Conservation (phyloP, 2,888 invertebrate genomes). For the Tetrapedia diversipes region DNA sequence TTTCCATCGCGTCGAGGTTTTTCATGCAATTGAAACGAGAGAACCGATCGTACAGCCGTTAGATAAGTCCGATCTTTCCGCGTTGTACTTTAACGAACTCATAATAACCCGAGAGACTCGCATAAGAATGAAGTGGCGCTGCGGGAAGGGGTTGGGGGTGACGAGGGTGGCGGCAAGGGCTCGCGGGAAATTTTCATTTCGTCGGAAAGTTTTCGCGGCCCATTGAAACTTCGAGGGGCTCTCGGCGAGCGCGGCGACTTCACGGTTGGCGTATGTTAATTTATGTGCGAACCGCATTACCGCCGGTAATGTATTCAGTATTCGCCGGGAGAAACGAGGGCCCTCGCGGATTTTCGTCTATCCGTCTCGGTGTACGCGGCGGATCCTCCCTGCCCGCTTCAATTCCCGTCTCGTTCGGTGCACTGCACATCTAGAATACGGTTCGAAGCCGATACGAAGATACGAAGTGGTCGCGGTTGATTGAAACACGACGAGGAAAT, state of each 20-base stretch:
- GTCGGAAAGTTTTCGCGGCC: conserved; percentile 67
- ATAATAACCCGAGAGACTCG: conserved; percentile 43
- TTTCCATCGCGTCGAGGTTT: neutral
- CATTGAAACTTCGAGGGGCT: conserved; percentile 71
- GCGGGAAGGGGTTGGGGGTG: too few relatives aligned
- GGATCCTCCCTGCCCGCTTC: neutral
- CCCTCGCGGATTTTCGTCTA: conserved; percentile 43
- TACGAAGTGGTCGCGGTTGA: too few relatives aligned
- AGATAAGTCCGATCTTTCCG: conserved; percentile 32
- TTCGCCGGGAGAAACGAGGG: conserved; percentile 47
- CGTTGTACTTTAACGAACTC: conserved; percentile 40
- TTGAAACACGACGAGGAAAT: too few relatives aligned
- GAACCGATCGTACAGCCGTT: conserved; percentile 27
- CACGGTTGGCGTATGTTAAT: conserved; percentile 69
- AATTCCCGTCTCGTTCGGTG: neutral
- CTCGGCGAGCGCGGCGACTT: conserved; percentile 58
- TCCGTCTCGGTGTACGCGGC: conserved; percentile 35
- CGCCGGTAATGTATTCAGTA: conserved; percentile 67
- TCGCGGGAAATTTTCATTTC: conserved; percentile 69
- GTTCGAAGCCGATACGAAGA: neutral
- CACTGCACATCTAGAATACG: too few relatives aligned
- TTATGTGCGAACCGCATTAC: conserved; percentile 72
- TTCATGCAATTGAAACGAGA: conserved; percentile 7
- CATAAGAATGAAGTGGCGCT: conserved; percentile 28
- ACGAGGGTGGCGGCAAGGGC: conserved; percentile 12